Evolutionary conservation across 1,140 invertebrate genomes (phyloP).

Genomic region (Luehdorfia chinensis): DNA sequence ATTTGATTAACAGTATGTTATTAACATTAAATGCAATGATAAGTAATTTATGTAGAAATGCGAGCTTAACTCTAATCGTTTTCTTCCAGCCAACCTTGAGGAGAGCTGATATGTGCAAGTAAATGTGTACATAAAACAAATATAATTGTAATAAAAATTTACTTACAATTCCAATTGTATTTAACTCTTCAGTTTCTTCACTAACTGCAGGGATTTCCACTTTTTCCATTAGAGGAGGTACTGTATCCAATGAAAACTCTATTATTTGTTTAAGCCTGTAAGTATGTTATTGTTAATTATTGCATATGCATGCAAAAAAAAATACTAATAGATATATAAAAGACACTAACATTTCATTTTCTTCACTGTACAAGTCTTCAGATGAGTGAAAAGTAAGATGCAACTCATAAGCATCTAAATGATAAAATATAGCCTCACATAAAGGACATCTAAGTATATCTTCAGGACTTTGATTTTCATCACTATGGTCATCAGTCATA

Average conservation of each 20-base stretch:
- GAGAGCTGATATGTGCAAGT: too few relatives aligned
- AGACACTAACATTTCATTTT: slow-evolving; percentile 77
- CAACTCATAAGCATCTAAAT: slow-evolving; percentile 81
- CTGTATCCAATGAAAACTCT: slow-evolving; percentile 62
- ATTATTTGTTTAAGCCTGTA: slow-evolving; percentile 42
- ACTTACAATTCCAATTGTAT: slow-evolving; percentile 49
- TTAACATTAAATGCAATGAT: too few relatives aligned
- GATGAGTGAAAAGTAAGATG: slow-evolving; percentile 81
- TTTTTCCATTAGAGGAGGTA: slow-evolving; percentile 57
- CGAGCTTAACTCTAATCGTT: too few relatives aligned
- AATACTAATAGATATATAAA: neutral
- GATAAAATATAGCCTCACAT: slow-evolving; percentile 82
- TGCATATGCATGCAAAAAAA: neutral
- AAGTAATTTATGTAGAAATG: too few relatives aligned
- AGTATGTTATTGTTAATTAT: slow-evolving; percentile 17
- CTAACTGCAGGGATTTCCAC: slow-evolving; percentile 36
- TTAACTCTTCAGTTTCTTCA: slow-evolving; percentile 24
- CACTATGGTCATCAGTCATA: slow-evolving; percentile 78
- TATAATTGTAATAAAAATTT: neutral
- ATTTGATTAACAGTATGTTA: too few relatives aligned
- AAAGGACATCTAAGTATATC: slow-evolving; percentile 81
- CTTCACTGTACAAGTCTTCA: slow-evolving; percentile 81
- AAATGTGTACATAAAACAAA: neutral
- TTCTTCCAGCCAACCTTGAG: too few relatives aligned
- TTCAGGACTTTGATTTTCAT: slow-evolving; percentile 78